Conservation (phyloP, 2,113 vertebrate genomes). For the Nymphicus hollandicus region DNA sequence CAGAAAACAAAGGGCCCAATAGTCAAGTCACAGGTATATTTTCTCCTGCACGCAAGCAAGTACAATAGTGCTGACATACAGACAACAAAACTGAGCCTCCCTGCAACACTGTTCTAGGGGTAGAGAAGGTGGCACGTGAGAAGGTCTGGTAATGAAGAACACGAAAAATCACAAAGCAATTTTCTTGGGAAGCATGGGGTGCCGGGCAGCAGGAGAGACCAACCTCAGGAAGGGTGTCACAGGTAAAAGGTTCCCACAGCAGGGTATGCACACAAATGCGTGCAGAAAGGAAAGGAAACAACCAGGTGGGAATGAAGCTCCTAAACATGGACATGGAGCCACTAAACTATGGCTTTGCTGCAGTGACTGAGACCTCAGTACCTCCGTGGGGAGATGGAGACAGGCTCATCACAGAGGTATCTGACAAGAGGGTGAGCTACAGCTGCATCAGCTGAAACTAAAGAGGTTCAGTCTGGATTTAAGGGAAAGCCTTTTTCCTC, state of each 20-base stretch:
- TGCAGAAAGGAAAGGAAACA: not conserved
- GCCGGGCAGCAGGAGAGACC: rapidly evolving
- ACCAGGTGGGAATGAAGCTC: not conserved
- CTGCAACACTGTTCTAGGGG: not conserved
- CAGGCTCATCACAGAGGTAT: not conserved
- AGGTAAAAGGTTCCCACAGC: not conserved
- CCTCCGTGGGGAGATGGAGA: not conserved
- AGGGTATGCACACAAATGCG: too few relatives aligned
- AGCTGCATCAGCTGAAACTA: rapidly evolving
- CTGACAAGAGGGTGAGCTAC: not conserved
- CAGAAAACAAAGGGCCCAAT: not conserved
- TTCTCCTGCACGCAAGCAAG: not conserved
- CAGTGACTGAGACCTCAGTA: not conserved
- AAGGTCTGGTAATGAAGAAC: not conserved
- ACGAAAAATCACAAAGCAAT: not conserved
- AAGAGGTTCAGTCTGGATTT: not conserved
- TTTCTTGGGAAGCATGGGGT: not conserved
- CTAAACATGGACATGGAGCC: not conserved
- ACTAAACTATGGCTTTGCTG: not conserved
- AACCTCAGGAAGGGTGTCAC: rapidly evolving
- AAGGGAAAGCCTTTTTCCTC: not conserved
- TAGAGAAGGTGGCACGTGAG: not conserved
- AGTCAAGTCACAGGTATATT: not conserved
- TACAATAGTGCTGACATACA: not conserved
- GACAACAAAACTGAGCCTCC: not conserved